Base-by-base conservation (phyloP, 2,113 vertebrate species). In the Thalassarche chlororhynchos region DNA sequence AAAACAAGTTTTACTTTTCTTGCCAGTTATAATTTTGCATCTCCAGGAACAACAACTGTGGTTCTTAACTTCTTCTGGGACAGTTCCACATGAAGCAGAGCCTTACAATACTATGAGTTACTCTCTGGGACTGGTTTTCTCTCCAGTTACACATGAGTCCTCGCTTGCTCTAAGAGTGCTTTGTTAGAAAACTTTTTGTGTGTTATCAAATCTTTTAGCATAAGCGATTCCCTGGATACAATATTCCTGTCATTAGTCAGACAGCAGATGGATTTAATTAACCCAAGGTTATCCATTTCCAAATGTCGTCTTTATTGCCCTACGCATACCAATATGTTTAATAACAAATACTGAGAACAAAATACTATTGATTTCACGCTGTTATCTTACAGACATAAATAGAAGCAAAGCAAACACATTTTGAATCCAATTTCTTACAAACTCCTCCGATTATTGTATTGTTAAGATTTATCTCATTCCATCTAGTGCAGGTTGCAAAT, bases 261-360 rank as follows among this genome's bases (percentile, higher is more conserved):
- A 57, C 9, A 94, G 38, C 88, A 95, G 80, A 96, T 95, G 94
- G 88, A 81, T 90, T 93, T 84, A 62, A 94, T 95, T 92, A 97
- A 96, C 64, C 55, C 31, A 64, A 86, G 76, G 64, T 44, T 93
- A 68, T 28, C 72, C 79, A 55, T 55, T 92, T 93, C 68, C 90
- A 95, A 94, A 89, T 81, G 65, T 81, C 60, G 23, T 74, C 54
- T 69, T 69, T 77, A 66, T 70, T 93, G 95, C 55, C 64, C 69
- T 34, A 55, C 0, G 1, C 60, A 55, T 10, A 51, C 25, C 14
- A 77, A 25, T 31, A 80, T 3, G 6, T 83, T 97, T 92, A 94
- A 49, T 31, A 93, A 91, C 87, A 79, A 95, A 82, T 49, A 68
- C n/a, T 18, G 36, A 87, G 88, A 93, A 85, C 14, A 84, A 95